Percentiles rank a stretch among this genome's conserved stretches.
These are phyloP conservation scores for Drymodes brunneopygia DNA, from an alignment of 2,113 vertebrate species.

Conservation along the genomic window DNA sequence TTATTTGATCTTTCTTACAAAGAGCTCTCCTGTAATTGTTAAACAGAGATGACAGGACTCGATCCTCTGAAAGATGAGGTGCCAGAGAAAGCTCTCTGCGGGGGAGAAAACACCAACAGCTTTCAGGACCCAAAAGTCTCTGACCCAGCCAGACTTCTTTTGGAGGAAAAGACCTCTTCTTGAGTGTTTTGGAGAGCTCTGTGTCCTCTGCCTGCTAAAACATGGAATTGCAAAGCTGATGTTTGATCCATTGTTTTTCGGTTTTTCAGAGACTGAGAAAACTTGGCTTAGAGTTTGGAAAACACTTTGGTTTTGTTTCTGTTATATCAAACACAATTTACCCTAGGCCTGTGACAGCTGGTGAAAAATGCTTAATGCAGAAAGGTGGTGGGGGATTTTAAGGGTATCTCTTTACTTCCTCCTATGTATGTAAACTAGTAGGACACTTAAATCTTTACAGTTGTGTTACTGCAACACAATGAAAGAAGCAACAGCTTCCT, in stretches of 20 bases:
- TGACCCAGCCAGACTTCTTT: background rate
- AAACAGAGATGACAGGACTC: background rate
- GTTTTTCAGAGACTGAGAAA: background rate
- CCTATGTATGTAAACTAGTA: background rate
- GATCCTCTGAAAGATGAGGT: background rate
- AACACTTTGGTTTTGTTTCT: background rate
- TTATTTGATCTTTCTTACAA: background rate
- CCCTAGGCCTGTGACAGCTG: background rate
- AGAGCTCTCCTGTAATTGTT: background rate
- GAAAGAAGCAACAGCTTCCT: background rate
- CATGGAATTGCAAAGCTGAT: background rate
- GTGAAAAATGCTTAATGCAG: background rate
- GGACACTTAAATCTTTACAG: background rate
- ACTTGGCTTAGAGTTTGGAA: background rate
- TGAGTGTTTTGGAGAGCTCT: background rate
- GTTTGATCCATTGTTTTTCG: background rate
- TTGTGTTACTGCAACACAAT: background rate
- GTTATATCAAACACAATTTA: background rate
- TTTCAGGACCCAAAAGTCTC: background rate
- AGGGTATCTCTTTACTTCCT: background rate
- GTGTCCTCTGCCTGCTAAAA: background rate
- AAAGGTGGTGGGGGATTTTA: background rate
- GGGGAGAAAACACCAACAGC: background rate
- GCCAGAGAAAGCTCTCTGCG: background rate
- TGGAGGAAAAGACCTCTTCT: background rate